Evolutionary conservation across 2,888 invertebrate genomes (phyloP).

Genomic region (Malacosoma neustria): DNA sequence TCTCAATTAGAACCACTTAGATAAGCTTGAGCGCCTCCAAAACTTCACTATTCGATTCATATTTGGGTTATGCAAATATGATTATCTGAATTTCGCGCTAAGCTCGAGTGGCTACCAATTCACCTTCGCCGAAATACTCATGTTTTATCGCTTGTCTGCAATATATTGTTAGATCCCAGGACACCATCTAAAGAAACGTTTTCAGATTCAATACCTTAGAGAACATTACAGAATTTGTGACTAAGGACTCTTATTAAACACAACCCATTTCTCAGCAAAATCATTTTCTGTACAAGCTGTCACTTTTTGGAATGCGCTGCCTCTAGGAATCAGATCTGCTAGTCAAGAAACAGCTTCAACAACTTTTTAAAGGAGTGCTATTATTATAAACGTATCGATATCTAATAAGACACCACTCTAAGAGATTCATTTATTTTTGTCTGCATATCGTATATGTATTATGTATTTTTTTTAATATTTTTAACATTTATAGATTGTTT

Average conservation of each 20-base stretch:
- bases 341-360: neutral
- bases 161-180: neutral
- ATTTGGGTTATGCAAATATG: conserved; percentile 3
- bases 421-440: no score
- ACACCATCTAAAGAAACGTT: neutral
- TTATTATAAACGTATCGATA: no score
- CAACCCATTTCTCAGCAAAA: neutral
- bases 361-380: neutral
- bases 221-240: neutral
- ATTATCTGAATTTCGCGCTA: neutral
- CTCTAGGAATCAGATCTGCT: neutral
- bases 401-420: no score
- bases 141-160: neutral
- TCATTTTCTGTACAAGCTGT: neutral
- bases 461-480: no score
- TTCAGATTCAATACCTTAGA: neutral
- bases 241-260: no score
- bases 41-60: conserved; percentile 1
- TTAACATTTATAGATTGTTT: no score
- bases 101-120: neutral
- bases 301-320: neutral
- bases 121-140: neutral
- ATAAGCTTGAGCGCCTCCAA: conserved; percentile 4
- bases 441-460: no score
- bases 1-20: neutral